phyloP scores from a whole-genome alignment of 2,113 vertebrate genomes.

The Barbus barbus region DNA sequence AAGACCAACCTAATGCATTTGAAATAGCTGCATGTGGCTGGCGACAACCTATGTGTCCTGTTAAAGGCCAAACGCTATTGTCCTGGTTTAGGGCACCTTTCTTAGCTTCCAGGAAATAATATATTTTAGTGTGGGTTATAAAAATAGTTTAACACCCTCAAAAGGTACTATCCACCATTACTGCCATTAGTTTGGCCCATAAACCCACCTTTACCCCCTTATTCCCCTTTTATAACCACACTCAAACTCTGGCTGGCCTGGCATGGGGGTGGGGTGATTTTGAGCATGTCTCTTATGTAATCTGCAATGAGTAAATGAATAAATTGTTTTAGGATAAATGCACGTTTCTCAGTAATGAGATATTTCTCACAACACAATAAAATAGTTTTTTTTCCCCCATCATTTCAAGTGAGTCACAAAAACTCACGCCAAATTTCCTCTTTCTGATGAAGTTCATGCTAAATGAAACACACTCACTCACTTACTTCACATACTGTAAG shows the following conservation, averaged over 20 bases:
- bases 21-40: conserved; percentile 3
- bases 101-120: conserved; percentile 64
- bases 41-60: conserved; percentile 33
- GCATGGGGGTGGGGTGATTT: background rate
- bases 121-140: conserved; percentile 68
- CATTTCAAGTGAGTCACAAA: background rate
- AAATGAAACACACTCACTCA: background rate
- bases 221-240: conserved; percentile 46
- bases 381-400: background rate
- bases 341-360: background rate
- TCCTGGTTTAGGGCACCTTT: conserved; percentile 67
- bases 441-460: background rate
- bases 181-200: conserved; percentile 66
- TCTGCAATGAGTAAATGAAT: background rate
- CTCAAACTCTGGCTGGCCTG: conserved; percentile 23
- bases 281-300: conserved; percentile 25
- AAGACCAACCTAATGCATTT: background rate
- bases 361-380: background rate
- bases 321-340: background rate
- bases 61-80: conserved; percentile 54
- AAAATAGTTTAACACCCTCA: conserved; percentile 78
- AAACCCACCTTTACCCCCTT: conserved; percentile 71
- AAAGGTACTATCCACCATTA: conserved; percentile 70
- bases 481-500: background rate
- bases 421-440: background rate